Conservation (phyloP, 2,113 vertebrate genomes). For the Asarcornis scutulata region DNA sequence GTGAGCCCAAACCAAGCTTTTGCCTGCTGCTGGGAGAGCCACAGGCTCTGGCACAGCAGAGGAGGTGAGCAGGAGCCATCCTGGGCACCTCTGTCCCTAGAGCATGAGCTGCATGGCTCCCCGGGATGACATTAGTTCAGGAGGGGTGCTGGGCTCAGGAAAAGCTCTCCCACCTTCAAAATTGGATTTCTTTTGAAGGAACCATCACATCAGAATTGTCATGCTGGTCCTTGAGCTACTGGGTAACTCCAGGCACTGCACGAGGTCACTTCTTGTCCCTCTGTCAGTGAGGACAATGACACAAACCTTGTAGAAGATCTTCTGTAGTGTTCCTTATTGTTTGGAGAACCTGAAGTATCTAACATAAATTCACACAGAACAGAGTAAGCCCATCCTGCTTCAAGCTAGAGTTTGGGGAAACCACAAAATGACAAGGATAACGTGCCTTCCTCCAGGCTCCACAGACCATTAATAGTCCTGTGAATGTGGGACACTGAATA, state of each 20-base stretch:
- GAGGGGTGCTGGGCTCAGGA: background rate
- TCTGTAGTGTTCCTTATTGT: background rate
- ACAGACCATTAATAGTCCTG: background rate
- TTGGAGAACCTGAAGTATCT: background rate
- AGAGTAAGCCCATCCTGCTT: background rate
- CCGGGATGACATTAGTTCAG: rapidly evolving
- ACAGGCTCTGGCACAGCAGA: background rate
- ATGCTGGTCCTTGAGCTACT: background rate
- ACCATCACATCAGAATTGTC: background rate
- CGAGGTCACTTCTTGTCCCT: background rate
- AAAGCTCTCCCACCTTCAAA: background rate
- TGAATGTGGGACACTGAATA: background rate
- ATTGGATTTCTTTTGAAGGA: background rate
- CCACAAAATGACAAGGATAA: background rate
- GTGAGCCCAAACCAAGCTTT: background rate
- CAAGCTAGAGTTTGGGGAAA: background rate
- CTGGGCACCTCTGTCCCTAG: background rate
- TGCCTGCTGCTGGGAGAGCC: background rate
- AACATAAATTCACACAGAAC: background rate
- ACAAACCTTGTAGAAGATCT: background rate
- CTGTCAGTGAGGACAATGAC: background rate
- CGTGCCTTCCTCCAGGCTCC: background rate
- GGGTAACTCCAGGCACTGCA: background rate
- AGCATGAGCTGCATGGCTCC: rapidly evolving
- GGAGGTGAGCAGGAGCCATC: rapidly evolving